Conservation (phyloP, 1,140 invertebrate genomes). For the Caenorhabditis remanei region DNA sequence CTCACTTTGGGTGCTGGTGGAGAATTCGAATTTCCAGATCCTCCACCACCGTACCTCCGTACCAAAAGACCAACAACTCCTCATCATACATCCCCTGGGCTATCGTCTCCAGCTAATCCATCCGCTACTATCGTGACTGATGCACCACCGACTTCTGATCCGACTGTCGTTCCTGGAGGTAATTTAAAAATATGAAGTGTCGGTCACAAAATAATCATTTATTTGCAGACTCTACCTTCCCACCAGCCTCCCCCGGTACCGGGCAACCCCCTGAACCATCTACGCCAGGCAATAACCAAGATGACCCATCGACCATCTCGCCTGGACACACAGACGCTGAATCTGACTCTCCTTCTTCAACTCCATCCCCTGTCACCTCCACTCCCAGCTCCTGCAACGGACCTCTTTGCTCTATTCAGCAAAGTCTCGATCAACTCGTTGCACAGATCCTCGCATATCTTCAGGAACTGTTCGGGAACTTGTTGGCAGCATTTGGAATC, state of each 20-base stretch:
- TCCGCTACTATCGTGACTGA: too few species aligned
- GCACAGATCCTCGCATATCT: background rate
- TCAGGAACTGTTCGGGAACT: background rate
- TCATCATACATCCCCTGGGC: too few species aligned
- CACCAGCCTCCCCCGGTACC: too few species aligned
- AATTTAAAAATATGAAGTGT: background rate
- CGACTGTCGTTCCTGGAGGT: background rate
- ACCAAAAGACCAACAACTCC: background rate
- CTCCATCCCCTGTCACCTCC: background rate
- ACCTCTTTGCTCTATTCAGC: background rate
- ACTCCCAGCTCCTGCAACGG: background rate
- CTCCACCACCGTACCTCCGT: background rate
- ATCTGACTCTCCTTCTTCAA: background rate
- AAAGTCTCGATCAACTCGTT: background rate
- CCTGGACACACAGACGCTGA: background rate
- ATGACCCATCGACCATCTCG: background rate
- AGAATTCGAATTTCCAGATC: too few species aligned
- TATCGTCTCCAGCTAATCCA: too few species aligned
- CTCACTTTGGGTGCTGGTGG: constrained; percentile 2
- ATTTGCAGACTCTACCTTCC: too few species aligned
- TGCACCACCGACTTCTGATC: too few species aligned
- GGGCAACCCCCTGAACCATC: too few species aligned
- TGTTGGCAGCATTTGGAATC: background rate
- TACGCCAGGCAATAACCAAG: too few species aligned
- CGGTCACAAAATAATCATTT: too few species aligned